Base-by-base conservation (phyloP, 2,888 invertebrate genomes). In the Acronicta leporina region DNA sequence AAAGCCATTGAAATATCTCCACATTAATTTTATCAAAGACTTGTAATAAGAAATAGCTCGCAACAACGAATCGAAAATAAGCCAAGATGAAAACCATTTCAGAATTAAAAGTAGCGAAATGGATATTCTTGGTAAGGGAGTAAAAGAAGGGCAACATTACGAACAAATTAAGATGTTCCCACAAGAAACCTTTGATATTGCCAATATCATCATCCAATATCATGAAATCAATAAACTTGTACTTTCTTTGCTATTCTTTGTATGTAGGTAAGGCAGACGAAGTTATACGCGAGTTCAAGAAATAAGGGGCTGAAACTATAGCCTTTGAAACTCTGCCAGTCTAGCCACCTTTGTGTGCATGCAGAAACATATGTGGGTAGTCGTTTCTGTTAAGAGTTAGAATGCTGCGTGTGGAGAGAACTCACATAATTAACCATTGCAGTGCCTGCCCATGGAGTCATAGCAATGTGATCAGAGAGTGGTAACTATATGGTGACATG, bases 261-360 rank as follows among this genome's bases (percentile, higher is more conserved):
- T 27, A 20, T 4, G 20, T 20, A 20, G n/a, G n/a, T n/a, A 27
- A 11, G 1, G 33, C 33, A 33, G 35, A 13, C 35, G 4, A 35
- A 35, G 35, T 35, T 35, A 4, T 13, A 35, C 0, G 33, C 5
- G 35, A 5, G 35, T 35, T 35, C 2, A 13, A 20, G 42, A 42
- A 42, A 11, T 57, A 49, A n/a, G 6, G 1, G 27, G 27, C 38
- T 16, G n/a, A 40, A 40, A 43, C 33, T 13, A 43, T 38, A 44
- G 35, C 35, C 27, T 53, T 65, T 65, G 67, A 67, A 67, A 53
- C 67, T 59, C 52, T 49, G 65, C 53, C 68, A 65, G 67, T 67
- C 38, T 42, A 11, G 49, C 1, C 16, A 40, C 40, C 61, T 61
- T 67, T 54, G 46, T 46, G 45, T 40, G 14, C 16, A 10, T 42